These are phyloP conservation scores for Onychostruthus taczanowskii DNA, from an alignment of 2,113 vertebrate species.

Conservation along the genomic window DNA sequence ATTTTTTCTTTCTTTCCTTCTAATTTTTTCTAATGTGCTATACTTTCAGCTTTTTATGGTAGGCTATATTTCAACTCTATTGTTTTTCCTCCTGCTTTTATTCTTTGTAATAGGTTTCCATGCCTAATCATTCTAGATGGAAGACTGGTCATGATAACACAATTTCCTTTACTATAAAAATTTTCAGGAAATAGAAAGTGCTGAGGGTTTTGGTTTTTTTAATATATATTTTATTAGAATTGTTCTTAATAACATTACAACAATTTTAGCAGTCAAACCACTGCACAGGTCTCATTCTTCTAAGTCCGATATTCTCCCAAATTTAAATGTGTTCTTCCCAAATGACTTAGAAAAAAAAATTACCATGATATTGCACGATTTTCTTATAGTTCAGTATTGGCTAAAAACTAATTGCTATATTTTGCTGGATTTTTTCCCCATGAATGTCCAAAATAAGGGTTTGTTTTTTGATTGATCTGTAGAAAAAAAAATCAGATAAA, in stretches of 20 bases:
- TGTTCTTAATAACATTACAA: background rate
- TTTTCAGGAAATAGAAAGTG: background rate
- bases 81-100: background rate
- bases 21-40: background rate
- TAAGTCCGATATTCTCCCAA: background rate
- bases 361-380: rapidly evolving
- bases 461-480: background rate
- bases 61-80: background rate
- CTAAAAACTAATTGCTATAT: background rate
- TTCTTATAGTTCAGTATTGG: background rate
- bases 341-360: background rate
- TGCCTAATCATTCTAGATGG: background rate
- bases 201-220: background rate
- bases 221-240: background rate
- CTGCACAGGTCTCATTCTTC: background rate
- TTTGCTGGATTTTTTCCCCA: background rate
- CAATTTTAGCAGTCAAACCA: background rate
- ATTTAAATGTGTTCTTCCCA: background rate
- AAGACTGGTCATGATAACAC: background rate
- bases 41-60: background rate
- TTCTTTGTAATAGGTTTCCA: background rate
- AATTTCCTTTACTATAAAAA: background rate
- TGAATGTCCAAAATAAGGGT: background rate
- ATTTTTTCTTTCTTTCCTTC: slow-evolving; percentile 3
- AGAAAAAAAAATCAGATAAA: background rate